phyloP scores from a whole-genome alignment of 2,888 invertebrate genomes.

The Apamea epomidion region DNA sequence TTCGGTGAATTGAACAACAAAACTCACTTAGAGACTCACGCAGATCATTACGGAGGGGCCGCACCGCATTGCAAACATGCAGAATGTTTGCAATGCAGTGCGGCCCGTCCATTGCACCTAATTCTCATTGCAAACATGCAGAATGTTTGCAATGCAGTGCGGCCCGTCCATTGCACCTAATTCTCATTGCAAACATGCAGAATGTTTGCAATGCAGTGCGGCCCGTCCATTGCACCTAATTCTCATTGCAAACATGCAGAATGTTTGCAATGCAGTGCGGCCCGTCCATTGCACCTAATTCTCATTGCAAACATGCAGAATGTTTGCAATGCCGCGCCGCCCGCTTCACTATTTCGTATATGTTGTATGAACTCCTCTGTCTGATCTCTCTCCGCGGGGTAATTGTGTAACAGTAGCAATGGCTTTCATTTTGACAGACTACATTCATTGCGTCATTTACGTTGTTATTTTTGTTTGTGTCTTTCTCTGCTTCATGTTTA shows the following conservation, averaged over 20 bases:
- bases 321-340: background rate
- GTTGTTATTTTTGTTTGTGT: too few relatives aligned
- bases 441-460: too few relatives aligned
- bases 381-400: background rate
- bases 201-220: background rate
- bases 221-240: too few relatives aligned
- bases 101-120: too few relatives aligned
- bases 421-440: too few relatives aligned
- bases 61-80: background rate
- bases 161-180: too few relatives aligned
- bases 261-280: background rate
- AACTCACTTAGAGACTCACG: background rate
- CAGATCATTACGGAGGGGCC: background rate
- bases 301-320: background rate
- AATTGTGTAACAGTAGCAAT: background rate
- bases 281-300: background rate
- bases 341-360: background rate
- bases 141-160: background rate
- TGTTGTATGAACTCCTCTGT: background rate
- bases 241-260: background rate
- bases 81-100: background rate
- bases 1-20: background rate
- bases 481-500: too few relatives aligned
- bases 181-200: background rate
- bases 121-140: background rate